Evolutionary conservation across 2,113 vertebrate genomes (phyloP), one percentile per base, ranked within the genome.

Genomic region (Ceuthmochares aereus): DNA sequence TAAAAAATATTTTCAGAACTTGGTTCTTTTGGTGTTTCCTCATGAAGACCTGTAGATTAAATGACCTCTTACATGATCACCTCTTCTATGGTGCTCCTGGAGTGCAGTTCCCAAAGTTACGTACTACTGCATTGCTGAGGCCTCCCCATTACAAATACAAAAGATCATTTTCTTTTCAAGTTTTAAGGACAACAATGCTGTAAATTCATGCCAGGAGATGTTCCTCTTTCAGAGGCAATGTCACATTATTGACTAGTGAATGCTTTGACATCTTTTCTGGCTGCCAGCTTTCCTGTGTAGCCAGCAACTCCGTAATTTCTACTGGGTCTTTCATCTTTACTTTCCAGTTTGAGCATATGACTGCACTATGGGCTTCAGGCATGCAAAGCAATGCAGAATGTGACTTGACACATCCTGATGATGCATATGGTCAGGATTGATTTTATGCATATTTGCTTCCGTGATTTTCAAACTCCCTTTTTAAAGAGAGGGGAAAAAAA

Each of bases 41-140:
- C 20, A 14, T 3, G 9, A 14, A 79, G 32, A 29, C 26, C 14
- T 51, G 23, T 25, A 64, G 37, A 36, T 22, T 32, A n/a, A 45
- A 11, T 12, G 30, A 17, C 6, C 47, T 49, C 0, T 3, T 10
- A 4, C 1, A 3, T 60, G 7, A 7, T 7, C 59, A 30, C 6
- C 32, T 27, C 51, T 69, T 7, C 52, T 30, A 1, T 5, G 21
- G n/a, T n/a, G 27, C 21, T 72, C 11, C 23, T 68, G 80, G 36
- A 40, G 30, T 0, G 2, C 3, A 25, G 40, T 47, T 76, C 67
- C n/a, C 29, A 10, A 16, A 43, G n/a, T 18, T 12, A 32, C 0
- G 5, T 45, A 40, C 55, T 58, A 64, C 13, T 64, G 55, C 43
- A 21, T 21, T 42, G 76, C 40, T 56, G 30, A 43, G 40, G 30